Base-by-base conservation (phyloP, 2,113 vertebrate genomes). In the Scartelaos histophorus region DNA sequence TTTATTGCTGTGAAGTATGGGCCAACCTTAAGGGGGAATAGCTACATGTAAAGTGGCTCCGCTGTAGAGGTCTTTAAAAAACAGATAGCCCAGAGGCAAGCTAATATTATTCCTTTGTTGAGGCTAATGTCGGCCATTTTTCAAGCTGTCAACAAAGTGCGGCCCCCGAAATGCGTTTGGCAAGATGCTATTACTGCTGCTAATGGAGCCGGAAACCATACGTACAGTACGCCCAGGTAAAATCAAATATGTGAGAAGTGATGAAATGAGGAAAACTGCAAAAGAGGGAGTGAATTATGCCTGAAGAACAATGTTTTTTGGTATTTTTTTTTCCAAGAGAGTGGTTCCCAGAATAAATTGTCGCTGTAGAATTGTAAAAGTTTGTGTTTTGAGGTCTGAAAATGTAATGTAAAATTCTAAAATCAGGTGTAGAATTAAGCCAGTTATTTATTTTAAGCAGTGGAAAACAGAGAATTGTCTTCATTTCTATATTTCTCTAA, bases 121-220 rank as follows among this genome's bases (percentile, higher is more conserved):
- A 53, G 34, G 69, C 46, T 46, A n/a, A 61, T 57, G 66, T 58
- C n/a, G 21, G 66, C 46, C 68, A 61, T 58, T 70, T 72, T 57
- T 73, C 61, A 58, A 43, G 35, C 34, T 16, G 66, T 53, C 45
- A 61, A 47, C 15, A 47, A 47, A 35, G 43, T 13, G 62, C 62
- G 7, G 62, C 56, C 38, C 29, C 35, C 71, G 73, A 74, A 79
- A 71, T 15, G 70, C 21, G 0, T 57, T 60, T 21, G 64, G 46
- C 65, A 53, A 58, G 12, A 16, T 64, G 45, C 76, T 57, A 24
- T 66, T 17, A 17, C 54, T 67, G 43, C 58, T 7, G 17, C 61
- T 69, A 77, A 80, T 61, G 25, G 53, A 58, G 12, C 65, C 38
- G 45, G 45, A 49, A 7, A 65, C 82, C 74, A 70, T 75, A 72